Conservation (phyloP, 2,797 vertebrate species). For the Parauchenoglanis punctatus region DNA sequence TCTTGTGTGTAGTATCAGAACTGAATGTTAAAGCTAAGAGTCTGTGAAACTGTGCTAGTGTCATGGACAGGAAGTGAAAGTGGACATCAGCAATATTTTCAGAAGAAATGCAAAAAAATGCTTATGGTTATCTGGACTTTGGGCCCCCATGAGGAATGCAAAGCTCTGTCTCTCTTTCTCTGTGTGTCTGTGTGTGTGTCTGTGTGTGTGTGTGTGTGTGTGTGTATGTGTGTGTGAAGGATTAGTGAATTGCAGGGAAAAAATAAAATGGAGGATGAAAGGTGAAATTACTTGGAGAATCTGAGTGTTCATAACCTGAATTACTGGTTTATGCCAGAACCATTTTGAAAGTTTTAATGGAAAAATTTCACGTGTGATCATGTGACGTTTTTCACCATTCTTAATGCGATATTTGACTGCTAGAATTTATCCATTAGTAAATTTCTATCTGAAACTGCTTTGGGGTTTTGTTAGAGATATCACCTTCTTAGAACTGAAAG, state of each 20-base stretch:
- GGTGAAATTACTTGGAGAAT: not conserved
- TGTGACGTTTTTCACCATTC: no score
- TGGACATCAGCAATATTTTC: not conserved
- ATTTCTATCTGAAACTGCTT: no score
- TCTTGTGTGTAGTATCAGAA: not conserved
- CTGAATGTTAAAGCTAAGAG: not conserved
- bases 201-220: not conserved
- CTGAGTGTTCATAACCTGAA: not conserved
- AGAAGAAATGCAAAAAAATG: not conserved
- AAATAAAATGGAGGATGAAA: not conserved
- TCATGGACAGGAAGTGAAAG: not conserved
- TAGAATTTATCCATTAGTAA: no score
- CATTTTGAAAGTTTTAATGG: not conserved
- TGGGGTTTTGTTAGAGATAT: no score
- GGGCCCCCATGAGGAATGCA: not conserved
- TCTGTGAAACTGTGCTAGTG: not conserved
- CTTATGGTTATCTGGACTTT: not conserved
- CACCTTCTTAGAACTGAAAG: not conserved
- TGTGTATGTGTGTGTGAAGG: not conserved
- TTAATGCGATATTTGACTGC: no score
- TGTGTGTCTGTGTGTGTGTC: not conserved
- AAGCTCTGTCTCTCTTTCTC: no score
- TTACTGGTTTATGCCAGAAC: not conserved
- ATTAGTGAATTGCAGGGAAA: not conserved
- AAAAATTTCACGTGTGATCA: not conserved